Base-by-base conservation (phyloP, 2,888 invertebrate species). In the Polylopha cassiicola region DNA sequence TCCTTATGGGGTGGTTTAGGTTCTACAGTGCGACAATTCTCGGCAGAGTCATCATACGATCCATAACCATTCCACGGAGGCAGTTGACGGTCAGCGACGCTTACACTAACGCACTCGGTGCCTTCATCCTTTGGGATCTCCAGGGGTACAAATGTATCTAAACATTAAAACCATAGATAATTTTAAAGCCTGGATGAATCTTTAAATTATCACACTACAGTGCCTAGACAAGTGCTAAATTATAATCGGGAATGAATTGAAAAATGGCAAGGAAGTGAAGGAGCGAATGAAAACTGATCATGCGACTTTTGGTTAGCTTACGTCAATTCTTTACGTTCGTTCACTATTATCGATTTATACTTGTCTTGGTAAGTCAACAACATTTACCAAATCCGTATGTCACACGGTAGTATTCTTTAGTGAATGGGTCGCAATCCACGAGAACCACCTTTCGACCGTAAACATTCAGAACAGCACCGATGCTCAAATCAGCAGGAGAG, bases 51-150 rank as follows among this genome's bases (percentile, higher is more conserved):
- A 45, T 95, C 95, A 62, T 94, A 93, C 0, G 91, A 90, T 0
- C 97, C 97, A 74, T 91, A 95, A 2, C 97, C 97, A 63, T 96
- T 97, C 89, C 94, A 97, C 0, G 96, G 96, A 0, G 97, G 96
- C 26, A 93, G 63, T 49, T 88, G 72, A 1, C 88, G 71, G 11
- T 86, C 73, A 2, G 66, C 61, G 26, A 77, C 45, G 1, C 51
- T 59, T 30, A 73, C 56, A 38, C 74, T 55, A 5, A 78, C 44
- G 31, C 67, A 65, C 38, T 73, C 71, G 0, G 53, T 60, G 3
- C 60, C 51, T 4, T 68, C 55, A 8, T 74, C 71, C 16, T 63
- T 56, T 1, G 91, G 91, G 32, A 73, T 64, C 11, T 77, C 60
- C 4, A 91, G 61, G 0, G 91, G 88, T 2, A 88, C 89, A 58